These are phyloP conservation scores for Strigamia transsilvanica DNA, from an alignment of 2,888 invertebrate genomes.

Conservation along the genomic window DNA sequence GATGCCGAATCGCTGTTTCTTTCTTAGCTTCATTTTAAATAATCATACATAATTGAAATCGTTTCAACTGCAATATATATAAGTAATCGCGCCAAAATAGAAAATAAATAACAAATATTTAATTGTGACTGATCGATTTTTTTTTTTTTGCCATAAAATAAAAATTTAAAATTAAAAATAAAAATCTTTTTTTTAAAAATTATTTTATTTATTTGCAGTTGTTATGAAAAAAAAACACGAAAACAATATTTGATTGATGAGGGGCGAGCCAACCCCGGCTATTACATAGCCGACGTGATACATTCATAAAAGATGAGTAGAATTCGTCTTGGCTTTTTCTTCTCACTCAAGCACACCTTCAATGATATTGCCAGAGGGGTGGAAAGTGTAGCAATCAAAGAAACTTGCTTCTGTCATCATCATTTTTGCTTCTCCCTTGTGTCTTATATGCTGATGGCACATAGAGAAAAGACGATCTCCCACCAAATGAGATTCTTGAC, in stretches of 20 bases:
- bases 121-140: background rate
- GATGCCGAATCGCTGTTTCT: background rate
- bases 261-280: background rate
- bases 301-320: slow-evolving; percentile 2
- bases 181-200: too few relatives aligned
- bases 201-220: background rate
- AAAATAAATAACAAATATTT: too few relatives aligned
- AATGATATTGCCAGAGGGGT: slow-evolving; percentile 8
- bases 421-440: slow-evolving; percentile 8
- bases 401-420: slow-evolving; percentile 8
- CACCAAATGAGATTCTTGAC: slow-evolving; percentile 2
- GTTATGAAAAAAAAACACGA: background rate
- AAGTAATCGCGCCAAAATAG: too few relatives aligned
- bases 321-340: slow-evolving; percentile 3
- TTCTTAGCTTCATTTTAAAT: background rate
- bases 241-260: background rate
- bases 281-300: background rate
- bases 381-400: slow-evolving; percentile 8
- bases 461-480: background rate
- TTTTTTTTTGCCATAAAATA: too few relatives aligned
- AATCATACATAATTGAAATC: background rate
- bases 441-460: slow-evolving; percentile 8
- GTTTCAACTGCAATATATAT: too few relatives aligned
- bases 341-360: slow-evolving; percentile 8
- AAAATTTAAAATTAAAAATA: too few relatives aligned